Evolutionary conservation across 1,140 invertebrate species (phyloP).

Genomic region (Drosophila sturtevanti): DNA sequence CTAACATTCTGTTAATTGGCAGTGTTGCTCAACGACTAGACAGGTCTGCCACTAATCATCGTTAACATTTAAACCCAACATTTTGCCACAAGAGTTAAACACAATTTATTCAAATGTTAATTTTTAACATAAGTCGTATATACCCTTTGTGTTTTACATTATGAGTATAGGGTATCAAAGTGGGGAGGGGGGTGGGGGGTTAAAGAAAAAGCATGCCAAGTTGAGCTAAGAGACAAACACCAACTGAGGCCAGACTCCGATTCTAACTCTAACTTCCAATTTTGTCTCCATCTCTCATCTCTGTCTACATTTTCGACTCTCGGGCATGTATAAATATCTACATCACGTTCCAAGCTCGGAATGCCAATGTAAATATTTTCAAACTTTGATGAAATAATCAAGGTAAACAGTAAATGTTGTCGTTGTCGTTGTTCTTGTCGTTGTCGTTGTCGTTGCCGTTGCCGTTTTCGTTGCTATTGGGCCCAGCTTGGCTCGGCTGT

Average conservation of each 20-base stretch:
- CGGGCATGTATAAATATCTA: conserved; percentile 75
- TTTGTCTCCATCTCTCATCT: not conserved
- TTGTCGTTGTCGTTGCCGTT: conserved; percentile 8
- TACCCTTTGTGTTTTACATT: too few species aligned
- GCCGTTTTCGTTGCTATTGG: conserved; percentile 10
- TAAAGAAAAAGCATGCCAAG: conserved; percentile 8
- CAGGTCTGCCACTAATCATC: too few species aligned
- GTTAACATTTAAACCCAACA: too few species aligned
- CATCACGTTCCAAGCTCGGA: conserved; percentile 78
- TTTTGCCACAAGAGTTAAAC: too few species aligned
- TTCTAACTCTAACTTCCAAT: conserved; percentile 4
- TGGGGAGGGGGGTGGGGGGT: too few species aligned
- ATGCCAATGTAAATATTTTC: conserved; percentile 81
- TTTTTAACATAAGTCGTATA: too few species aligned
- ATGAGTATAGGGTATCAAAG: not conserved
- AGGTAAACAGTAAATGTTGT: conserved; percentile 80
- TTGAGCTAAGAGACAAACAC: conserved; percentile 1
- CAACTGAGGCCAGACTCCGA: not conserved
- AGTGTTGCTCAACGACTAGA: too few species aligned
- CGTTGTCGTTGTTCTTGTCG: conserved; percentile 44
- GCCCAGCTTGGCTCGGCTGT: not conserved
- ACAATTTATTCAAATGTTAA: too few species aligned
- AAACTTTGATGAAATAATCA: conserved; percentile 81
- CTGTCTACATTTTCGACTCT: conserved; percentile 26
- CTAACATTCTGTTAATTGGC: too few species aligned